phyloP scores from a whole-genome alignment of 1,140 invertebrate species.

The Sitobion miscanthi region DNA sequence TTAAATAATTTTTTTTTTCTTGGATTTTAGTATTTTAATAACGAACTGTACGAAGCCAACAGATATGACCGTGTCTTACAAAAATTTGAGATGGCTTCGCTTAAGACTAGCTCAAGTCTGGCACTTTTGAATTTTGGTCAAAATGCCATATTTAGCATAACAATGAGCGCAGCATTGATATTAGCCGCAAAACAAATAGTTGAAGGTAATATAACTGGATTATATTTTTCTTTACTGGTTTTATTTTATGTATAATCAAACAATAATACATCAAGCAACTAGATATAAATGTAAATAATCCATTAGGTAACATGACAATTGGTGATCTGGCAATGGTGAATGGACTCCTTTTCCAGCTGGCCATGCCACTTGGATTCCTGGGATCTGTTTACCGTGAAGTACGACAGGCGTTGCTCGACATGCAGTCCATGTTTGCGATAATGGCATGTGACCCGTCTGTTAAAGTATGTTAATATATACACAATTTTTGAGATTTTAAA shows the following conservation, averaged over 20 bases:
- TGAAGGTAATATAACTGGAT: conserved; percentile 71
- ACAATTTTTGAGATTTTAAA: not conserved
- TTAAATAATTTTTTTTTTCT: not conserved
- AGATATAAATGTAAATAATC: not conserved
- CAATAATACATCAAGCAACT: not conserved
- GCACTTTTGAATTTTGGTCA: conserved; percentile 98
- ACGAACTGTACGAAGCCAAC: conserved; percentile 92
- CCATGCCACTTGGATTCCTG: conserved; percentile 93
- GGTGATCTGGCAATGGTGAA: conserved; percentile 99
- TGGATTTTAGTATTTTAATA: conserved; percentile 91
- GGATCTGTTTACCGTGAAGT: conserved; percentile 98
- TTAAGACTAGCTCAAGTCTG: conserved; percentile 94
- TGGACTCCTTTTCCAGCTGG: conserved; percentile 95
- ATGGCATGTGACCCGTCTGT: conserved; percentile 82
- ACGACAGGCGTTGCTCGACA: conserved; percentile 94
- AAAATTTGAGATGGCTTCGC: conserved; percentile 88
- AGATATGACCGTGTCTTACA: conserved; percentile 87
- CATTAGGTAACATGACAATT: conserved; percentile 89
- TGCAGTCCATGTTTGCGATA: conserved; percentile 98
- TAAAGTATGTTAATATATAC: conserved; percentile 68
- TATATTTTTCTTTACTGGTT: not conserved
- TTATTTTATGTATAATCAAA: not conserved
- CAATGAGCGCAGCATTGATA: conserved; percentile 92
- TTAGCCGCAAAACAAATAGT: conserved; percentile 89
- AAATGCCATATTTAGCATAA: conserved; percentile 94